These are phyloP conservation scores for Chymomyza costata DNA, from an alignment of 1,140 invertebrate species.

Conservation along the genomic window DNA sequence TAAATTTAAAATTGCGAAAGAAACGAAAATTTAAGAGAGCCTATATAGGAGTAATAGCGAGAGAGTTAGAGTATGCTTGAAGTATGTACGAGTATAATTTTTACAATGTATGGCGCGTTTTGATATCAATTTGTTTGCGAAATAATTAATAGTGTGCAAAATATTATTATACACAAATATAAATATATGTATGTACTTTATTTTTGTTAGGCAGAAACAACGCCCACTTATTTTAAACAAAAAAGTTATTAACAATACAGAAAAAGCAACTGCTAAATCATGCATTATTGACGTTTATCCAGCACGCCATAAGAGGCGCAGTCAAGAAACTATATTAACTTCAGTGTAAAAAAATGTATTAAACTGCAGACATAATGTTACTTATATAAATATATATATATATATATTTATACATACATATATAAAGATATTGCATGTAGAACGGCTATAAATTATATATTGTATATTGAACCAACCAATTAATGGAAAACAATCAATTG, in stretches of 20 bases:
- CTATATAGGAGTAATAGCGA: too few species aligned
- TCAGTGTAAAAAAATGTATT: too few species aligned
- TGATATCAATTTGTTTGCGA: constrained; percentile 27
- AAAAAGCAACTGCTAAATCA: constrained; percentile 69
- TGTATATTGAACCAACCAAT: constrained; percentile 55
- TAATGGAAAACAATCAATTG: constrained; percentile 70
- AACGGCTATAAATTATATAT: too few species aligned
- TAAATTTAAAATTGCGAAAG: constrained; percentile 39
- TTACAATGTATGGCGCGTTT: constrained; percentile 29
- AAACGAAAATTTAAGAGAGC: not conserved
- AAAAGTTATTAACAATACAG: too few species aligned
- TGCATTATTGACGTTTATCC: constrained; percentile 68
- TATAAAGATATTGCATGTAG: constrained; percentile 6
- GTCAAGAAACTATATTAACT: too few species aligned
- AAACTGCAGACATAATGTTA: too few species aligned
- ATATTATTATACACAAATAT: too few species aligned
- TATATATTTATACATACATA: constrained; percentile 6
- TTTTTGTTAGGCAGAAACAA: constrained; percentile 25
- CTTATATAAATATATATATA: constrained; percentile 18
- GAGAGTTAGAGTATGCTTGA: too few species aligned
- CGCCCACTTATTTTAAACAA: too few species aligned
- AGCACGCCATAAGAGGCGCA: constrained; percentile 49
- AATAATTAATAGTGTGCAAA: constrained; percentile 42
- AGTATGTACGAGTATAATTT: too few species aligned
- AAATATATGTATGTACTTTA: constrained; percentile 60